Percentiles rank a stretch among this genome's conserved stretches.
These are phyloP conservation scores for Mormoops blainvillei DNA, from an alignment of 2,113 vertebrate genomes.

Conservation along the genomic window DNA sequence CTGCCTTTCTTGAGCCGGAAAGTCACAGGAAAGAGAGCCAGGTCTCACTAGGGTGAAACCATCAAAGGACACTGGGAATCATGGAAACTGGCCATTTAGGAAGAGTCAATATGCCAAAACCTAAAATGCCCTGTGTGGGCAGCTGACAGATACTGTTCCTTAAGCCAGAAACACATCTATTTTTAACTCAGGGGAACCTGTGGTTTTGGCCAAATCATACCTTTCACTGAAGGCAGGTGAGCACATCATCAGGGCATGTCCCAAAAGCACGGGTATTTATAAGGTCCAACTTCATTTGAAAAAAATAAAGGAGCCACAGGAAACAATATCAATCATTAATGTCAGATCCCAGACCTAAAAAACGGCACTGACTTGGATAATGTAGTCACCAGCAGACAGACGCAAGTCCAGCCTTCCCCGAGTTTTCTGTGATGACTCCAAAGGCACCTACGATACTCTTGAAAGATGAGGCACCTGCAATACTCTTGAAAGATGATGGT, in stretches of 20 bases:
- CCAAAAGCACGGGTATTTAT: background rate
- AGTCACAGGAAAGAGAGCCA: slow-evolving; percentile 50
- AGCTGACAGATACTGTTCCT: background rate
- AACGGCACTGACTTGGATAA: background rate
- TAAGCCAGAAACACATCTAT: background rate
- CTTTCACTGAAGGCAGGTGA: slow-evolving; percentile 28
- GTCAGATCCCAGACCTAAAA: background rate
- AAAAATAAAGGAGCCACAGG: background rate
- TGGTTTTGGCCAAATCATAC: background rate
- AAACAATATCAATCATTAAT: background rate
- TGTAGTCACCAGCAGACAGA: background rate
- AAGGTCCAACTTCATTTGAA: background rate
- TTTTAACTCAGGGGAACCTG: slow-evolving; percentile 40
- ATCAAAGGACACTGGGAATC: slow-evolving; percentile 36
- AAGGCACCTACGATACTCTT: background rate
- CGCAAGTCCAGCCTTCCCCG: background rate
- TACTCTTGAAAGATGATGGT: background rate
- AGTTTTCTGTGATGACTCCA: background rate
- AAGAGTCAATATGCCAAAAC: slow-evolving; percentile 19
- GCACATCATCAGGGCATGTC: background rate
- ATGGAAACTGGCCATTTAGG: slow-evolving; percentile 50
- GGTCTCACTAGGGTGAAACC: slow-evolving; percentile 46
- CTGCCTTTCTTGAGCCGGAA: slow-evolving; percentile 53
- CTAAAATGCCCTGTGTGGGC: background rate
- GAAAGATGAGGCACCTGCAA: background rate